A percentile compares a stretch with the other conserved stretches of the same genome.
These are phyloP conservation scores for Globodera ellingtonae DNA, from an alignment of 1,140 invertebrate species.

Conservation along the genomic window DNA sequence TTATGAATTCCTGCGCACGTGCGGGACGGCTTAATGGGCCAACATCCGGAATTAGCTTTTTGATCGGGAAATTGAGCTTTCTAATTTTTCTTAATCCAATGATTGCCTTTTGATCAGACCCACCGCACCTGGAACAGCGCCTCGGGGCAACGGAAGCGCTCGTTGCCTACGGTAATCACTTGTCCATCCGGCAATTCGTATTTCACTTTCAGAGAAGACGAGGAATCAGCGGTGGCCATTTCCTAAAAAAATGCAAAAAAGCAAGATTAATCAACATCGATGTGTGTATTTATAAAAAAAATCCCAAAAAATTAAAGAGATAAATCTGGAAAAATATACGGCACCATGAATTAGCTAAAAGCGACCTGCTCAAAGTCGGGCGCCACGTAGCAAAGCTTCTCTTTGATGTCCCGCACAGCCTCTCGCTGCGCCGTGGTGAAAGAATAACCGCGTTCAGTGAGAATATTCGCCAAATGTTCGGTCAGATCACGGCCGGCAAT, in stretches of 20 bases:
- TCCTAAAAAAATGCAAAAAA: slow-evolving; percentile 77
- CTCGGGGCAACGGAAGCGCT: slow-evolving; percentile 94
- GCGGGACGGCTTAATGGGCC: slow-evolving; percentile 49
- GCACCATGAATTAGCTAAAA: too few species aligned
- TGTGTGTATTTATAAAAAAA: slow-evolving; percentile 75
- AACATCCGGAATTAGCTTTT: too few species aligned
- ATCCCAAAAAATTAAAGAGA: slow-evolving; percentile 86
- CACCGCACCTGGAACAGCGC: slow-evolving; percentile 82
- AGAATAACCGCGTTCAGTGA: slow-evolving; percentile 90
- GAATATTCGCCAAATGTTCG: slow-evolving; percentile 79
- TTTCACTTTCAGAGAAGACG: slow-evolving; percentile 85
- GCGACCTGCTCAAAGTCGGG: slow-evolving; percentile 77
- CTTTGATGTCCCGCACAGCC: slow-evolving; percentile 88
- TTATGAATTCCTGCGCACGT: slow-evolving; percentile 84
- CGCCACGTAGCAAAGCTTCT: slow-evolving; percentile 74
- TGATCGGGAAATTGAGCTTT: accelerated
- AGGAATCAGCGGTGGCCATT: slow-evolving; percentile 88
- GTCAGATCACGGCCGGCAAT: slow-evolving; percentile 61
- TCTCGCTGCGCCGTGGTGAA: slow-evolving; percentile 92
- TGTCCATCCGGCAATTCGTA: slow-evolving; percentile 92
- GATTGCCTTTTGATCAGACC: too few species aligned
- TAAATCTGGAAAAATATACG: slow-evolving; percentile 59
- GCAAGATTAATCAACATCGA: slow-evolving; percentile 63
- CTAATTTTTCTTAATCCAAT: too few species aligned
- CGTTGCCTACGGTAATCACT: slow-evolving; percentile 94